Percentiles rank a stretch among this genome's conserved stretches.
These are phyloP conservation scores for Sternarchorhynchus goeldii DNA, from an alignment of 2,797 vertebrate genomes.

Conservation along the genomic window DNA sequence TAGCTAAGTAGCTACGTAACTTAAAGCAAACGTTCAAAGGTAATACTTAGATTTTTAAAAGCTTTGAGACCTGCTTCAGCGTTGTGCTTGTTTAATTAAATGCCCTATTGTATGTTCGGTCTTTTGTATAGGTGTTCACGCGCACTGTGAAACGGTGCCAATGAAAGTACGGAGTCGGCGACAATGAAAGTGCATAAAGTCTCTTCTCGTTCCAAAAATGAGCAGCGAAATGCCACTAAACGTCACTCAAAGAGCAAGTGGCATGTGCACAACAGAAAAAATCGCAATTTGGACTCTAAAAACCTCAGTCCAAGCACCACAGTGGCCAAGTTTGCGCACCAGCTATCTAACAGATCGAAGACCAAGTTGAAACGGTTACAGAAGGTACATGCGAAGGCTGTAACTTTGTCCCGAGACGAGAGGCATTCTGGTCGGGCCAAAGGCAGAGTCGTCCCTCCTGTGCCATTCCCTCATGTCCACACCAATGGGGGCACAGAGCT, in stretches of 20 bases:
- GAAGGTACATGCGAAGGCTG: conserved; percentile 49
- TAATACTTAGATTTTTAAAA: no score
- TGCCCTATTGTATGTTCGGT: not conserved
- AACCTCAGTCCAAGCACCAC: conserved; percentile 59
- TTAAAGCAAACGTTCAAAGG: no score
- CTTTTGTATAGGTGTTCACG: not conserved
- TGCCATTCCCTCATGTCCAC: conserved; percentile 44
- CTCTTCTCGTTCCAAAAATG: conserved; percentile 54
- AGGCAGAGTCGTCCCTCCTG: conserved; percentile 50
- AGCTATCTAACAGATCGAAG: conserved; percentile 64
- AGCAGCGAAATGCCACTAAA: conserved; percentile 61
- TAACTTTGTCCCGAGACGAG: conserved; percentile 12
- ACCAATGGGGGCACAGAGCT: conserved; percentile 66
- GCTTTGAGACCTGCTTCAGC: no score
- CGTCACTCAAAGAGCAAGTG: conserved; percentile 66
- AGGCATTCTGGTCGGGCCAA: conserved; percentile 42
- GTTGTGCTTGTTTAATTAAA: not conserved
- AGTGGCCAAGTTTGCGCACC: conserved; percentile 62
- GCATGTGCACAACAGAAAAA: conserved; percentile 61
- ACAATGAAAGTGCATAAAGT: conserved; percentile 77
- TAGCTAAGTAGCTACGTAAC: not conserved
- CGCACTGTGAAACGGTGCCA: conserved; percentile 27
- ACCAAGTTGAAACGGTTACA: conserved; percentile 71
- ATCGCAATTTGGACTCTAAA: conserved; percentile 37
- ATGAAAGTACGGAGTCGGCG: conserved; percentile 35